phyloP scores from a whole-genome alignment of 1,140 invertebrate genomes.

The Drosophila quadrilineata region DNA sequence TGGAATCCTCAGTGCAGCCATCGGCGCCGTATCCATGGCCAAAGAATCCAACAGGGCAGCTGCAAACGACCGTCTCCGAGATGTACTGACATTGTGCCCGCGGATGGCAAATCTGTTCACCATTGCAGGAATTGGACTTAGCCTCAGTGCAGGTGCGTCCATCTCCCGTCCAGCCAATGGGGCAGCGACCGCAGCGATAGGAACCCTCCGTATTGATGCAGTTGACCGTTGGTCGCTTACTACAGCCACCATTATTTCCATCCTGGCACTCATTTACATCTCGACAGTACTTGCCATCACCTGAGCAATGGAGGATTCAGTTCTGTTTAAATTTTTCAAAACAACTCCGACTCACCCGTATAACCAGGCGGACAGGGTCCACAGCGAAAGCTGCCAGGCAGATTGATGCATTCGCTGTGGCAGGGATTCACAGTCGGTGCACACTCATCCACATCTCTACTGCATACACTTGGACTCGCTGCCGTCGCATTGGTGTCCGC shows the following conservation, averaged over 20 bases:
- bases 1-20: slow-evolving; percentile 51
- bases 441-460: slow-evolving; percentile 93
- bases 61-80: slow-evolving; percentile 85
- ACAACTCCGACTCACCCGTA: slow-evolving; percentile 84
- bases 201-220: slow-evolving; percentile 94
- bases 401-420: slow-evolving; percentile 92
- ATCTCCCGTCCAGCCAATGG: slow-evolving; percentile 91
- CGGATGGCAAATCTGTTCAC: slow-evolving; percentile 78
- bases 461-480: slow-evolving; percentile 84
- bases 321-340: not conserved
- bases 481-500: slow-evolving; percentile 83
- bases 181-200: slow-evolving; percentile 91
- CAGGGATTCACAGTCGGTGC: slow-evolving; percentile 86
- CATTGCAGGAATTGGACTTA: slow-evolving; percentile 52
- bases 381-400: slow-evolving; percentile 92
- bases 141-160: slow-evolving; percentile 83
- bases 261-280: slow-evolving; percentile 94
- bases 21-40: slow-evolving; percentile 83
- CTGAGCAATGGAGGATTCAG: slow-evolving; percentile 67
- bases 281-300: slow-evolving; percentile 90
- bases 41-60: slow-evolving; percentile 88
- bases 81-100: slow-evolving; percentile 89
- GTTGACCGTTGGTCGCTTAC: slow-evolving; percentile 86
- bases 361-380: slow-evolving; percentile 92
- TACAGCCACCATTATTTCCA: slow-evolving; percentile 93